Evolutionary conservation across 2,797 vertebrate species (phyloP).

Genomic region (Halcyon chelicuti): DNA sequence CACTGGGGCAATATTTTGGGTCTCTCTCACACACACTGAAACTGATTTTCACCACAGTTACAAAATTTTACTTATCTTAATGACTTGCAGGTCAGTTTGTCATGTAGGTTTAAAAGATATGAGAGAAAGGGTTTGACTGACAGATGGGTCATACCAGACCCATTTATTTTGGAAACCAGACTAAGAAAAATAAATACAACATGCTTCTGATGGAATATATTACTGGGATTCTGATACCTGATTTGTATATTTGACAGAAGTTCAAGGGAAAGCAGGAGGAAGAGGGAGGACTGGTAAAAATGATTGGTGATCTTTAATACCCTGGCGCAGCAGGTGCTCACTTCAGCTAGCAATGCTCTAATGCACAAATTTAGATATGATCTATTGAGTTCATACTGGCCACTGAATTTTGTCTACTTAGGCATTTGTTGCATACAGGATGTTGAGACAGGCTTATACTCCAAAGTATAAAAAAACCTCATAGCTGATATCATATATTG

Average conservation of each 20-base stretch:
- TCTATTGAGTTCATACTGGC: not conserved
- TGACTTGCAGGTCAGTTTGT: not conserved
- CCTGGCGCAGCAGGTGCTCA: not conserved
- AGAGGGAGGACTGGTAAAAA: not conserved
- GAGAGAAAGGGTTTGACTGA: not conserved
- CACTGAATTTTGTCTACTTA: not conserved
- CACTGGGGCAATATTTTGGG: not conserved
- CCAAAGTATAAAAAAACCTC: not conserved
- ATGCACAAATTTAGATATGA: not conserved
- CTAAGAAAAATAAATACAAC: not conserved
- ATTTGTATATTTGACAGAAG: not conserved
- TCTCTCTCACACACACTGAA: not conserved
- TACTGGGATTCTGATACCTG: not conserved
- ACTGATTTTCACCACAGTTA: not conserved
- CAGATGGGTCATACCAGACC: not conserved
- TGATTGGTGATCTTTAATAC: not conserved
- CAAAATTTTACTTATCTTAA: not conserved
- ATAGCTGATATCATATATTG: rapidly evolving
- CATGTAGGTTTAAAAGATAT: not conserved
- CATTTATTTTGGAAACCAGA: not conserved
- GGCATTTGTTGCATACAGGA: not conserved
- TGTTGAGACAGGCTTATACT: not conserved
- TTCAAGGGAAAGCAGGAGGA: not conserved
- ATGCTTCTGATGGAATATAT: not conserved
- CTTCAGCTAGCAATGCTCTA: not conserved